These are phyloP conservation scores for Tetragonula carbonaria DNA, from an alignment of 2,888 invertebrate genomes.

Conservation along the genomic window DNA sequence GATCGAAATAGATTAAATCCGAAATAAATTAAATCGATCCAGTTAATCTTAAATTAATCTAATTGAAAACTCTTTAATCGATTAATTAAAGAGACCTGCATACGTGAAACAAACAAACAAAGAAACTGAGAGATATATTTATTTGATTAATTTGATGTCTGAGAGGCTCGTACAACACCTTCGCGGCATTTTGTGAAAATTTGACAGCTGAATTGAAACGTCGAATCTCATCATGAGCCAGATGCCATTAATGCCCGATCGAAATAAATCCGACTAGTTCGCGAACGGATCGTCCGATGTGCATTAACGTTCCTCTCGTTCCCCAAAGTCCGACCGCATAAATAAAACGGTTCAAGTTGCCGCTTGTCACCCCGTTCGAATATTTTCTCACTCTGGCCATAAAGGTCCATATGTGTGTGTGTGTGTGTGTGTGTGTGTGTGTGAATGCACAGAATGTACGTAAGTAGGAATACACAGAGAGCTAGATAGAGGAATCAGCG, in stretches of 20 bases:
- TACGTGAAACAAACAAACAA: too few relatives aligned
- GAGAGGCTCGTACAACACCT: neutral
- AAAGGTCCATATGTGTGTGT: neutral
- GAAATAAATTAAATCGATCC: too few relatives aligned
- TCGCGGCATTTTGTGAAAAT: neutral
- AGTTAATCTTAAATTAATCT: too few relatives aligned
- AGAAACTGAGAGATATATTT: too few relatives aligned
- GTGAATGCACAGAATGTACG: neutral
- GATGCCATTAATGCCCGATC: neutral
- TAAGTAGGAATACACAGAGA: neutral
- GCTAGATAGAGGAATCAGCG: neutral
- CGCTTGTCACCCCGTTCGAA: constrained; percentile 15
- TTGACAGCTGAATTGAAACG: neutral
- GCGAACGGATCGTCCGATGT: constrained; percentile 13
- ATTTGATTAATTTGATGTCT: neutral
- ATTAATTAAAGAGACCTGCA: too few relatives aligned
- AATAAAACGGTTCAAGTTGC: constrained; percentile 39
- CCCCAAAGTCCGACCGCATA: constrained; percentile 14
- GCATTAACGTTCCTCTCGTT: constrained; percentile 14
- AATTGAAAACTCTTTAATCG: too few relatives aligned
- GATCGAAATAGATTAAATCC: constrained; percentile 22
- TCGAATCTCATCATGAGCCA: neutral
- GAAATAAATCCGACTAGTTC: constrained; percentile 27
- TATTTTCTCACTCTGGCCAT: constrained; percentile 19
- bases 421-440: too few relatives aligned